Conservation (phyloP, 2,888 invertebrate genomes). For the Cepaea hortensis region DNA sequence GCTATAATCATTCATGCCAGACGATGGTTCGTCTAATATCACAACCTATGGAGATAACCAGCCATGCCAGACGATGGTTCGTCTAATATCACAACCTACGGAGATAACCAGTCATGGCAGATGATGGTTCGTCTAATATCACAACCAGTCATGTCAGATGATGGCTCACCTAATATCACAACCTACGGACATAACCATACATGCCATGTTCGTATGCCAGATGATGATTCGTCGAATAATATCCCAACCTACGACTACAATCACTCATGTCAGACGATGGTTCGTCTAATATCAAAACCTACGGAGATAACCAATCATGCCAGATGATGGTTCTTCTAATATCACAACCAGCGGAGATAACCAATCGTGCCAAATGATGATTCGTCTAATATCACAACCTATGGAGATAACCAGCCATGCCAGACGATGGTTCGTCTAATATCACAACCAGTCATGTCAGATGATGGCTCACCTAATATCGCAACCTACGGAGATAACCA, state of each 20-base stretch:
- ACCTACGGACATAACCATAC: not conserved
- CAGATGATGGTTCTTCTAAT: slow-evolving; percentile 79
- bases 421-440: slow-evolving; percentile 79
- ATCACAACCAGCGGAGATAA: slow-evolving; percentile 57
- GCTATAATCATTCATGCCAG: slow-evolving; percentile 76
- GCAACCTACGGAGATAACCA: no score
- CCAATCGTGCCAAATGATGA: slow-evolving; percentile 79
- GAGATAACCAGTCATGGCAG: not conserved
- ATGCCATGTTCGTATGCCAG: no score
- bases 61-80: slow-evolving; percentile 78
- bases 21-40: slow-evolving; percentile 79
- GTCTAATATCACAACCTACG: slow-evolving; percentile 75
- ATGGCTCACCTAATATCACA: slow-evolving; percentile 78
- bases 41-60: not conserved
- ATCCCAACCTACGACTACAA: no score
- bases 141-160: slow-evolving; percentile 75
- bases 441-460: slow-evolving; percentile 58
- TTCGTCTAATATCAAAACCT: slow-evolving; percentile 77
- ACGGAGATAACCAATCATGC: slow-evolving; percentile 58
- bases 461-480: no score
- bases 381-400: slow-evolving; percentile 77
- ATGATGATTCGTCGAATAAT: no score
- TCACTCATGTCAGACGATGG: slow-evolving; percentile 79
- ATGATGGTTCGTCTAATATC: no score
- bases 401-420: slow-evolving; percentile 76